A percentile compares a stretch with the other conserved stretches of the same genome.
These are phyloP conservation scores for Allochrocebus solatus DNA, from an alignment of 2,797 vertebrate genomes.

Conservation along the genomic window DNA sequence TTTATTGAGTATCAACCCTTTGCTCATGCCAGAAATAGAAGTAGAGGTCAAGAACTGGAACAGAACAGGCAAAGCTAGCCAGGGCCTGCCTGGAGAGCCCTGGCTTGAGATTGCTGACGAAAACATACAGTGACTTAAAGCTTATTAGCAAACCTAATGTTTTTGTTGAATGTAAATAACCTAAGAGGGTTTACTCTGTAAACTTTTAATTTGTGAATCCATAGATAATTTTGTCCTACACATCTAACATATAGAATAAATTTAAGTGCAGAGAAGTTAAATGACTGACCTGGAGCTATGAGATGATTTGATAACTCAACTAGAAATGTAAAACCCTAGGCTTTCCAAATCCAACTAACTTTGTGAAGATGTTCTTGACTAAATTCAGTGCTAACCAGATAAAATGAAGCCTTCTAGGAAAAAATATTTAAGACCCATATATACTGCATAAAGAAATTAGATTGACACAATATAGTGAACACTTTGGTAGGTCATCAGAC, in stretches of 20 bases:
- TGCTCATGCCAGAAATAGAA: neutral
- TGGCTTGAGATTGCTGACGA: neutral
- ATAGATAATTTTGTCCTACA: neutral
- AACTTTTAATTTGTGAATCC: constrained; percentile 25
- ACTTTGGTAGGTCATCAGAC: neutral
- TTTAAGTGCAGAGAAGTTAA: neutral
- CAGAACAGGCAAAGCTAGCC: neutral
- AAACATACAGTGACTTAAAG: neutral
- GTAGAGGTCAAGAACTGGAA: neutral
- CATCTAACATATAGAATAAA: neutral
- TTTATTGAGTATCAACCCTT: neutral
- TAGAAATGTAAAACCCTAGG: neutral
- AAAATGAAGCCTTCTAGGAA: neutral
- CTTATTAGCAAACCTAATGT: neutral
- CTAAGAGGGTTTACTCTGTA: neutral
- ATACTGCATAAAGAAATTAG: neutral
- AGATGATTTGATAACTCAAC: neutral
- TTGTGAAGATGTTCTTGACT: constrained; percentile 1
- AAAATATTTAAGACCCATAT: neutral
- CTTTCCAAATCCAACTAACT: neutral
- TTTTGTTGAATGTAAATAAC: neutral
- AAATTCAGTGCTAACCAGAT: neutral
- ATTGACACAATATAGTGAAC: neutral
- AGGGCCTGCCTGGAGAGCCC: neutral
- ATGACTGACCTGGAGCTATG: neutral